A percentile compares a stretch with the other conserved stretches of the same genome.
Evolutionary conservation across 2,888 invertebrate species (phyloP).

Genomic region (Cheilosia urbana): DNA sequence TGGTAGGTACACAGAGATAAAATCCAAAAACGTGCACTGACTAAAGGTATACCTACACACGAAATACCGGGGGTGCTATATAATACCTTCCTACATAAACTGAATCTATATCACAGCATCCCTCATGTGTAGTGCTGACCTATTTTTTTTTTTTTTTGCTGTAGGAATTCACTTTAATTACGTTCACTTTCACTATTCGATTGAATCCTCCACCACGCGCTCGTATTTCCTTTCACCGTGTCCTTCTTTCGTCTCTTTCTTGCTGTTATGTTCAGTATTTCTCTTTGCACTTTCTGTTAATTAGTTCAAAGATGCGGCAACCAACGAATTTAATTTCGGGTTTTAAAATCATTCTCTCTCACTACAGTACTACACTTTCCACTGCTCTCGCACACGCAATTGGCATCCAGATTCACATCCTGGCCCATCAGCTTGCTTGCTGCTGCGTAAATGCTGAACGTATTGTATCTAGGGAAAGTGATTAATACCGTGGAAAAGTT

Average conservation of each 20-base stretch:
- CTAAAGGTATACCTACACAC: slow-evolving; percentile 10
- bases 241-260: slow-evolving; percentile 23
- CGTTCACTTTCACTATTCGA: slow-evolving; percentile 55
- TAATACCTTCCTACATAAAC: background rate
- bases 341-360: slow-evolving; percentile 70
- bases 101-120: slow-evolving; percentile 7
- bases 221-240: slow-evolving; percentile 1
- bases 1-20: background rate
- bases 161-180: slow-evolving; percentile 49
- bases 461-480: slow-evolving; percentile 71
- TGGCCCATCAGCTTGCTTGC: slow-evolving; percentile 13
- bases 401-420: slow-evolving; percentile 23
- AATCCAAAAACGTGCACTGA: slow-evolving; percentile 34
- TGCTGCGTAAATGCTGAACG: slow-evolving; percentile 53
- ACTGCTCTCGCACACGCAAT: slow-evolving; percentile 35
- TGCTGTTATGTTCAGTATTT: slow-evolving; percentile 2
- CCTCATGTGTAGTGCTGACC: slow-evolving; percentile 39
- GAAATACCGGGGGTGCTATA: slow-evolving; percentile 1
- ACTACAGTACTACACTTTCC: slow-evolving; percentile 9
- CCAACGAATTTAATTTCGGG: slow-evolving; percentile 76
- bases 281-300: slow-evolving; percentile 63
- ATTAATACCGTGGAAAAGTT: slow-evolving; percentile 74
- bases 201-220: slow-evolving; percentile 43
- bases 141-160: slow-evolving; percentile 25
- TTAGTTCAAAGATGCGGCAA: slow-evolving; percentile 76